Evolutionary conservation across 2,888 invertebrate genomes (phyloP).

Genomic region (Drosophila cognata): DNA sequence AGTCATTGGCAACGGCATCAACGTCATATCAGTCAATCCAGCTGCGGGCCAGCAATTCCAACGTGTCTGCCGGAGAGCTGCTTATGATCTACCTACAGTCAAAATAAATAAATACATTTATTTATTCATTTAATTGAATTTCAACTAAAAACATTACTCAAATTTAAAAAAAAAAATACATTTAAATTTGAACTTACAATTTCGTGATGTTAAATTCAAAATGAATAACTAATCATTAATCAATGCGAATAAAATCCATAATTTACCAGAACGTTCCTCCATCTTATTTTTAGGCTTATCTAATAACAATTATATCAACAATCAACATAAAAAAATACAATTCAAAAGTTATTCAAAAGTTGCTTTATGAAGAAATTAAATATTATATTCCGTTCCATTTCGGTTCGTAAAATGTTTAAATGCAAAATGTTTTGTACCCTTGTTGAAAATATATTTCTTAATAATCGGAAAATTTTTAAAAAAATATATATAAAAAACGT

Average conservation of each 20-base stretch:
- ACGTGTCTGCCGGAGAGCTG: slow-evolving; percentile 16
- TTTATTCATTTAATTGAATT: neutral
- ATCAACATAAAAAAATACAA: neutral
- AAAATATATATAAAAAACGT: neutral
- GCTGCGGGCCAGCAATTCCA: slow-evolving; percentile 30
- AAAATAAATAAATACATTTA: neutral
- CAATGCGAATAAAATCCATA: neutral
- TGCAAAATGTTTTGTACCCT: neutral
- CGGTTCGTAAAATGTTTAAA: neutral
- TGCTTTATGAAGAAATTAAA: neutral
- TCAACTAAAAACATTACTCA: neutral
- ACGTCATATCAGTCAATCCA: slow-evolving; percentile 38
- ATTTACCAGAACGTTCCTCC: neutral
- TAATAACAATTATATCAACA: neutral
- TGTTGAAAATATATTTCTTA: neutral
- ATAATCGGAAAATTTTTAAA: neutral
- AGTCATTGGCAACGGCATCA: slow-evolving; percentile 52
- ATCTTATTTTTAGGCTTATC: neutral
- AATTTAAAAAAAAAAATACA: neutral
- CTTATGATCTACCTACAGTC: neutral
- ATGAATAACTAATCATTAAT: neutral
- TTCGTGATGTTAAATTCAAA: neutral
- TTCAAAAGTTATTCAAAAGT: neutral
- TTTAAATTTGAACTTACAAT: neutral
- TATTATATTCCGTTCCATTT: neutral